Evolutionary conservation across 2,113 vertebrate genomes (phyloP), one percentile per base, ranked within the genome.

Genomic region (Danionella cerebrum): DNA sequence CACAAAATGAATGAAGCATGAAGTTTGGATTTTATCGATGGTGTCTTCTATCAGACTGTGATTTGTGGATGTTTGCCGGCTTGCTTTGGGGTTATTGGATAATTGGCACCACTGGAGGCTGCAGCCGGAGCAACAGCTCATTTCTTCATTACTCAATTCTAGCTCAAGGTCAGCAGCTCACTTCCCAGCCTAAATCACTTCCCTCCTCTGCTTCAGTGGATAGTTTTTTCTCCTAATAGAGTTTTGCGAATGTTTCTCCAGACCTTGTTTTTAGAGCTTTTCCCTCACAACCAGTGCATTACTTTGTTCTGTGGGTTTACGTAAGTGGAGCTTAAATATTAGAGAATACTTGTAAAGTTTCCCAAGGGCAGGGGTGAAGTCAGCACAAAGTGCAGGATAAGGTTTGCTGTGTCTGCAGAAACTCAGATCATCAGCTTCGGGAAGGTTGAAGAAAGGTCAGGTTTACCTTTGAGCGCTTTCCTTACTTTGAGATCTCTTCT

Each of bases 151-250:
- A 12, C 4, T 33, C 45, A 19, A 47, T 54, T 60, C 67, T 29
- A 78, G 45, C 10, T 27, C 47, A 47, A 69, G 53, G 69, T 74
- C 66, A 72, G 58, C 53, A 57, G 47, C 47, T 59, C 48, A 59
- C 52, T 21, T 58, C 54, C 27, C 60, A 13, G 57, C 58, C 75
- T 54, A 67, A 72, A 71, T 65, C 55, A 74, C 36, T 70, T 74
- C 51, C 65, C 38, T 47, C 38, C 21, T 42, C 27, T 51, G 35
- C 52, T 64, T 67, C 11, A 52, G 19, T 14, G 44, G 22, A 24
- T 12, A 45, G 41, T 51, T n/a, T 66, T 57, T 45, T 16, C 44
- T 51, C 50, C 41, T 44, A 54, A 51, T 45, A 69, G 65, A 7
- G 24, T 21, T 41, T 24, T 55, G 36, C 45, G 42, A 51, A 66